Evolutionary conservation across 2,113 vertebrate species (phyloP).

Genomic region (Pogonocichla stellata): DNA sequence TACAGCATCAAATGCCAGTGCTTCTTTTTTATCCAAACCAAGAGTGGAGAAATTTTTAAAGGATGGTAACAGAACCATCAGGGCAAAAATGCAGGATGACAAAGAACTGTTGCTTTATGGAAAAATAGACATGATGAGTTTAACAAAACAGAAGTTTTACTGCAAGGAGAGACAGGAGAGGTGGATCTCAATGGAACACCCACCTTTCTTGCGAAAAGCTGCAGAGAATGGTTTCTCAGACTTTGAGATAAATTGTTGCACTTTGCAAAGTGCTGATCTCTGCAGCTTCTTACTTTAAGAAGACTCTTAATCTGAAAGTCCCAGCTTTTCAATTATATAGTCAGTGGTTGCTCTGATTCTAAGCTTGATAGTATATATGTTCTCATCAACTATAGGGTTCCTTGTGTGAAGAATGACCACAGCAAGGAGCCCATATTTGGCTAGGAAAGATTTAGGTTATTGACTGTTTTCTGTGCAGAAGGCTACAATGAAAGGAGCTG

Average conservation of each 20-base stretch:
- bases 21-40: background rate
- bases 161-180: background rate
- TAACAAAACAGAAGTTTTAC: background rate
- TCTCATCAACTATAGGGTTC: background rate
- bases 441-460: background rate
- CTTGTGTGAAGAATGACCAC: background rate
- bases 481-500: background rate
- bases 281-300: background rate
- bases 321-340: background rate
- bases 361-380: background rate
- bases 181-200: background rate
- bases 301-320: background rate
- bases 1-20: background rate
- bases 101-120: background rate
- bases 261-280: background rate
- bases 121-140: background rate
- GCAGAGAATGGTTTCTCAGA: background rate
- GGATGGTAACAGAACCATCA: background rate
- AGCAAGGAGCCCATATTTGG: background rate
- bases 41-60: background rate
- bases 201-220: background rate
- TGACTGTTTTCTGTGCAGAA: background rate
- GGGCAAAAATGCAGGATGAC: background rate
- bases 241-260: background rate
- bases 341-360: background rate